Conservation (phyloP, 2,888 invertebrate species). For the Hymenopus coronatus region DNA sequence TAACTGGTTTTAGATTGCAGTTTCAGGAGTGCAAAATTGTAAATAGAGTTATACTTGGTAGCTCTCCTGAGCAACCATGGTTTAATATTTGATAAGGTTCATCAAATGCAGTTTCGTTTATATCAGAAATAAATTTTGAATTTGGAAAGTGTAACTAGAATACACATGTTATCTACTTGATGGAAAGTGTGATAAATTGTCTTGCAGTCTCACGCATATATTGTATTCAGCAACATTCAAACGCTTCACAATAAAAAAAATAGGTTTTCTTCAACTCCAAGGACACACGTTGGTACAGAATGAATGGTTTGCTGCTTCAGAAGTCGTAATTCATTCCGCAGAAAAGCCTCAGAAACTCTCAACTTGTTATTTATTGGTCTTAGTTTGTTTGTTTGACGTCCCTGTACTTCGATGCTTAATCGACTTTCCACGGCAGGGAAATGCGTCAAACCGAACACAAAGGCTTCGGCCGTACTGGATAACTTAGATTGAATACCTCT, state of each 20-base stretch:
- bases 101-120: no score
- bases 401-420: background rate
- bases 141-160: no score
- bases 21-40: no score
- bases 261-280: background rate
- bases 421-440: background rate
- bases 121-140: no score
- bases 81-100: no score
- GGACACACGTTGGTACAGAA: background rate
- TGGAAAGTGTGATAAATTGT: background rate
- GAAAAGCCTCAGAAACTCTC: background rate
- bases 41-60: no score
- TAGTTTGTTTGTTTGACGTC: background rate
- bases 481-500: background rate
- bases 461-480: background rate
- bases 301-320: background rate
- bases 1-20: no score
- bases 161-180: background rate
- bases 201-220: background rate
- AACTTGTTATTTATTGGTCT: background rate
- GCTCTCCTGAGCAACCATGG: no score
- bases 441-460: background rate
- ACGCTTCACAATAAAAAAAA: background rate
- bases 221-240: background rate
- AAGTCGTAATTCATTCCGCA: background rate